These are phyloP conservation scores for zebrafish (Danio rerio) DNA, from an alignment of 2,113 vertebrate species.

Conservation along the genomic window GRCz12tu NC_133199.1:38385001-38385500, in stretches of 20 bases:
- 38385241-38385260: conserved; percentile 69
- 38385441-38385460: conserved; percentile 44
- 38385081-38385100: too few species aligned
- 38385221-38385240: conserved; percentile 65
- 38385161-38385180: neutral
- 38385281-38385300: conserved; percentile 76
- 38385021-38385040: too few species aligned
- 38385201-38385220: conserved; percentile 61
- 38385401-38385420: conserved; percentile 63
- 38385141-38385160: too few species aligned
- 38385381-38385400: conserved; percentile 81
- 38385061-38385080: too few species aligned
- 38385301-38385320: conserved; percentile 83
- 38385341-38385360: conserved; percentile 78
- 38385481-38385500: neutral
- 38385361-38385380: conserved; percentile 82
- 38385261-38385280: conserved; percentile 72
- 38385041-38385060: too few species aligned
- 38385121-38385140: too few species aligned
- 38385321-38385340: conserved; percentile 70
- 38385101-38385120: too few species aligned
- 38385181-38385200: neutral
- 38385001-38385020: too few species aligned
- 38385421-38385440: conserved; percentile 43
- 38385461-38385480: conserved; percentile 28